These are phyloP conservation scores for Carlito syrichta DNA, from an alignment of 2,113 vertebrate genomes.

Conservation along the genomic window DNA sequence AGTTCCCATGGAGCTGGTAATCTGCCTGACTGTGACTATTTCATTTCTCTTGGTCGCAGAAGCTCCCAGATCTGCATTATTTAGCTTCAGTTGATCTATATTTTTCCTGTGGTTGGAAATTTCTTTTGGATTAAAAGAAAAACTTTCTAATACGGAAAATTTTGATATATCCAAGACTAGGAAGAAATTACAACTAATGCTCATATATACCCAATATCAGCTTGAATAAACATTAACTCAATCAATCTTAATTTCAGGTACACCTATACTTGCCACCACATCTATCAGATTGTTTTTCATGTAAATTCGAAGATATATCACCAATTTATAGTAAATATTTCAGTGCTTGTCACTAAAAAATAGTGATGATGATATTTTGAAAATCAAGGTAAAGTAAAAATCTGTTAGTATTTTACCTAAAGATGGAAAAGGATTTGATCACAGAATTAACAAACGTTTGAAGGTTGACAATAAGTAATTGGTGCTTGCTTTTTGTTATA, in stretches of 20 bases:
- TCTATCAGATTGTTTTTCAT: not conserved
- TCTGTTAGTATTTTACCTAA: not conserved
- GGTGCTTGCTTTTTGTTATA: not conserved
- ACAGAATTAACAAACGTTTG: not conserved
- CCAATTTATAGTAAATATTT: not conserved
- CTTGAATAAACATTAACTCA: not conserved
- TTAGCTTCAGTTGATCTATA: not conserved
- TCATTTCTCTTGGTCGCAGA: not conserved
- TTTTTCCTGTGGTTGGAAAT: not conserved
- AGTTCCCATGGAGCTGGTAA: not conserved
- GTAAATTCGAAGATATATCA: not conserved
- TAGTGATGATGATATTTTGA: not conserved
- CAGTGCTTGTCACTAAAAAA: not conserved
- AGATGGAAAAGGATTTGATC: not conserved
- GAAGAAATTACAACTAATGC: not conserved
- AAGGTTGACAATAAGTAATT: not conserved
- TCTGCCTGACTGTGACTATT: not conserved
- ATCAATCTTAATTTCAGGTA: not conserved
- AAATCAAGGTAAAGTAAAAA: not conserved
- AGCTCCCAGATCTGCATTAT: not conserved
- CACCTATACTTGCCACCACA: not conserved
- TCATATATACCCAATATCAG: not conserved
- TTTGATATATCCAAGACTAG: not conserved
- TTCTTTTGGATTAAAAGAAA: not conserved
- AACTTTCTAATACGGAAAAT: not conserved